Percentiles rank a stretch among this genome's conserved stretches.
Evolutionary conservation across 1,140 invertebrate species (phyloP).

Genomic region (Ephestia elutella): DNA sequence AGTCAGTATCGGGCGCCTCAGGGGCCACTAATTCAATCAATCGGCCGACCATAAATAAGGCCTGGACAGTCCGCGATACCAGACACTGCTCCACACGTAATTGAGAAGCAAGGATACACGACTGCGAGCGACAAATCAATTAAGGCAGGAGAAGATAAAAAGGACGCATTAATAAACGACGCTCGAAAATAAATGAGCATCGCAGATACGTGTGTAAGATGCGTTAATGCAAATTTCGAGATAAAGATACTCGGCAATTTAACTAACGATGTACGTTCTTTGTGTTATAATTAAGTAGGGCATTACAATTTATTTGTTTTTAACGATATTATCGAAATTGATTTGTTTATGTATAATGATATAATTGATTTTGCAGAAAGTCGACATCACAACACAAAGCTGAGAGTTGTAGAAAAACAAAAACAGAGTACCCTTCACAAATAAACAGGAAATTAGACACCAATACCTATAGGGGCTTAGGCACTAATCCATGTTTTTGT

Average conservation of each 20-base stretch:
- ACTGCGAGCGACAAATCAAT: conserved; percentile 66
- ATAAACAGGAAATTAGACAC: conserved; percentile 53
- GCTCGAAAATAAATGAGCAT: conserved; percentile 33
- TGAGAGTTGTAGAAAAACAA: conserved; percentile 18
- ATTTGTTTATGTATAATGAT: too few relatives aligned
- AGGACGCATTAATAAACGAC: conserved; percentile 57
- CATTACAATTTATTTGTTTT: conserved; percentile 11
- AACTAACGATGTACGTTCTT: neutral
- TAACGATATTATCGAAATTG: neutral
- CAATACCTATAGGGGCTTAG: conserved; percentile 45
- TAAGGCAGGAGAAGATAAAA: conserved; percentile 57
- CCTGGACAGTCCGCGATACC: conserved; percentile 53
- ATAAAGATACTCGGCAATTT: conserved; percentile 18
- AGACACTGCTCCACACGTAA: conserved; percentile 50
- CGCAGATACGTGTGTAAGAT: conserved; percentile 21
- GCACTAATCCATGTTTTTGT: conserved; percentile 65
- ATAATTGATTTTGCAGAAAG: too few relatives aligned
- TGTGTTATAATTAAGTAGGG: neutral
- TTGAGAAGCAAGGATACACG: conserved; percentile 59
- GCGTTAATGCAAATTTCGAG: conserved; percentile 24
- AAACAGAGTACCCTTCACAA: conserved; percentile 26
- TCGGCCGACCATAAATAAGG: conserved; percentile 66
- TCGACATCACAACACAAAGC: too few relatives aligned
- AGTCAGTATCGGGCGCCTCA: conserved; percentile 48
- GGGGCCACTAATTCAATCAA: conserved; percentile 70